A percentile compares a stretch with the other conserved stretches of the same genome.
Evolutionary conservation across 2,888 invertebrate genomes (phyloP).

Genomic region (Coelinius sp.): DNA sequence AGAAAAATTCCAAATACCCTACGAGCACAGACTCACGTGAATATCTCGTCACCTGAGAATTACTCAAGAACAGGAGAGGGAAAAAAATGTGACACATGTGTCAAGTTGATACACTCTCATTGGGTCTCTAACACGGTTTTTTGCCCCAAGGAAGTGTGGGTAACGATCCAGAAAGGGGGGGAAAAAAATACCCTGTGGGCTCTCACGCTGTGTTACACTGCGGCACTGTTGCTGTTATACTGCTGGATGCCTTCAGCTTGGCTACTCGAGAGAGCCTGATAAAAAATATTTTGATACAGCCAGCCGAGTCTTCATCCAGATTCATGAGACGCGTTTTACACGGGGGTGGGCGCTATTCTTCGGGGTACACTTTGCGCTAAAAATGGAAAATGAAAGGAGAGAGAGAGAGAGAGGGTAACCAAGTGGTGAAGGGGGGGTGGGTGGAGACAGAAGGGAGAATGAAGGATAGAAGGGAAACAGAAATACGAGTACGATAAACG

Average conservation of each 20-base stretch:
- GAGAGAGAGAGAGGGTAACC: not conserved
- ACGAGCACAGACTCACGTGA: not conserved
- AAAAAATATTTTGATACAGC: slow-evolving; percentile 43
- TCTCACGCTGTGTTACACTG: slow-evolving; percentile 22
- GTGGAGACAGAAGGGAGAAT: not conserved
- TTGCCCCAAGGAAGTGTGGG: slow-evolving; percentile 7
- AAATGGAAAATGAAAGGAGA: slow-evolving; percentile 25
- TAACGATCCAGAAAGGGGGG: slow-evolving; percentile 35
- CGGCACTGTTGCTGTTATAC: slow-evolving; percentile 30
- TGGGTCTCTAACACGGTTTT: not conserved
- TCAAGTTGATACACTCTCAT: slow-evolving; percentile 14
- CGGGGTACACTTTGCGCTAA: slow-evolving; percentile 29
- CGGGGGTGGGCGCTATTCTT: slow-evolving; percentile 29
- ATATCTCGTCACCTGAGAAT: not conserved
- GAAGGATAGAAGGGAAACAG: slow-evolving; percentile 10
- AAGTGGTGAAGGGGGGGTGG: not conserved
- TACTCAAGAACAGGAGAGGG: not conserved
- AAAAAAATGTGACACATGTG: slow-evolving; percentile 24
- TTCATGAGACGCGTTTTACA: slow-evolving; percentile 39
- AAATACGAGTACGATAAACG: slow-evolving; percentile 23
- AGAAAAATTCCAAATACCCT: not conserved
- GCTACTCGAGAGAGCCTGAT: slow-evolving; percentile 30
- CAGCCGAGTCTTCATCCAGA: slow-evolving; percentile 35
- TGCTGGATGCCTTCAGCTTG: slow-evolving; percentile 27
- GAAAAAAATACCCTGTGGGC: slow-evolving; percentile 11